These are phyloP conservation scores for Acropora tenuis DNA, from an alignment of 64 coral and sea anemone species.

Conservation along the genomic window DNA sequence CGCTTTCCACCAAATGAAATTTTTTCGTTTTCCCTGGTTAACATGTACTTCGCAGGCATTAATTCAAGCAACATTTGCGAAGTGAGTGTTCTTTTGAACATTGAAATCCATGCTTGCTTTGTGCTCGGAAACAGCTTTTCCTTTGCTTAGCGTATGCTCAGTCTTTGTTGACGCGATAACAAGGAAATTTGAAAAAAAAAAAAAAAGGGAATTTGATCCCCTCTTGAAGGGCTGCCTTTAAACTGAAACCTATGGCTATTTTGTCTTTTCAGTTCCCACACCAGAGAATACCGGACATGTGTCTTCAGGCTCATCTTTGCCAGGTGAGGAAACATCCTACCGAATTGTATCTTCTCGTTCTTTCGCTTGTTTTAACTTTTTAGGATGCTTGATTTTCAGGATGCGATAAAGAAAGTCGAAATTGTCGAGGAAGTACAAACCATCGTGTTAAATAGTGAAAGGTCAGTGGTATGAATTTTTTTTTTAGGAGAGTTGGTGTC, in stretches of 20 bases:
- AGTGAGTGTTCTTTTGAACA: too few relatives aligned
- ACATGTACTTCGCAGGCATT: too few relatives aligned
- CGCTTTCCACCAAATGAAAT: neutral
- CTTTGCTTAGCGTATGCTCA: too few relatives aligned
- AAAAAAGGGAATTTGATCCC: too few relatives aligned
- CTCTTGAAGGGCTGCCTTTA: neutral
- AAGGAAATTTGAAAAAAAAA: too few relatives aligned
- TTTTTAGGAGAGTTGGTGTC: neutral
- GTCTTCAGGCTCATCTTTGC: slow-evolving; percentile 71
- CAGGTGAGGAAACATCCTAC: slow-evolving; percentile 41
- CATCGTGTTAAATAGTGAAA: slow-evolving; percentile 69
- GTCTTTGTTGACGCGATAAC: neutral
- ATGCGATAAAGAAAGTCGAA: slow-evolving; percentile 62
- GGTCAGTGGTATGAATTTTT: neutral
- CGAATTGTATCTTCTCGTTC: neutral
- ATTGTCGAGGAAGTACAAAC: slow-evolving; percentile 86
- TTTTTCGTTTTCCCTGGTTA: neutral
- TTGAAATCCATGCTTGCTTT: too few relatives aligned
- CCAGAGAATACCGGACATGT: slow-evolving; percentile 86
- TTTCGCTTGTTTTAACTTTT: neutral
- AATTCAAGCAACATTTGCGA: too few relatives aligned
- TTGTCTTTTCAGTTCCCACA: slow-evolving; percentile 63
- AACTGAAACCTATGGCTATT: neutral
- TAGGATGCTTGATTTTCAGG: slow-evolving; percentile 45
- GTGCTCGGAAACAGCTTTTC: too few relatives aligned